Percentiles rank a stretch among this genome's conserved stretches.
Conservation (phyloP, 2,797 vertebrate species). For the Setipinna tenuifilis region DNA sequence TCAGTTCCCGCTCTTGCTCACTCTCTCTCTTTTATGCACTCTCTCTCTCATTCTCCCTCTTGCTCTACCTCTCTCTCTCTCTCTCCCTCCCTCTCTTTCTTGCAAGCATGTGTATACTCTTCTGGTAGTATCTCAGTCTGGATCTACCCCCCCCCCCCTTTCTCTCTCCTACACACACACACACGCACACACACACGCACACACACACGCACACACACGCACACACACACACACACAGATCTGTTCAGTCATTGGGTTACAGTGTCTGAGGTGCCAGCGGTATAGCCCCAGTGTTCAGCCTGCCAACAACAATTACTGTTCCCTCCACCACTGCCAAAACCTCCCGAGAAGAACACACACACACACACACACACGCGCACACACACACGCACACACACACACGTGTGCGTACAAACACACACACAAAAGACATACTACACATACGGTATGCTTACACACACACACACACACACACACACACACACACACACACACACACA, state of each 20-base stretch:
- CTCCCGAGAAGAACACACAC: constrained; percentile 56
- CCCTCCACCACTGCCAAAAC: constrained; percentile 59
- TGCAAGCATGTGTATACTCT: not conserved
- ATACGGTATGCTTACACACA: not conserved
- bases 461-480: constrained; percentile 8
- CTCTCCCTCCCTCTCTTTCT: constrained; percentile 33
- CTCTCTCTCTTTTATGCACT: constrained; percentile 41
- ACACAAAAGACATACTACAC: not conserved
- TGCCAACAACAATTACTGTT: constrained; percentile 72
- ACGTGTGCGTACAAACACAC: no score
- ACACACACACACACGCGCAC: constrained; percentile 48
- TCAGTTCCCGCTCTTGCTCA: not conserved
- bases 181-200: constrained; percentile 1
- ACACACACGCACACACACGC: not conserved
- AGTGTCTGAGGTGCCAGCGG: constrained; percentile 66
- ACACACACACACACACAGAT: constrained; percentile 39
- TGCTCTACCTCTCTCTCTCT: constrained; percentile 24
- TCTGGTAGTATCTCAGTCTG: not conserved
- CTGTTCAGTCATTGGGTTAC: constrained; percentile 62
- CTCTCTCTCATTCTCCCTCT: not conserved
- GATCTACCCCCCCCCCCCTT: not conserved
- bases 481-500: no score
- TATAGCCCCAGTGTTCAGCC: constrained; percentile 61
- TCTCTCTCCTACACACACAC: not conserved
- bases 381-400: constrained; percentile 41